Conservation (phyloP, 2,888 invertebrate genomes). For the Melinaea menophilus region DNA sequence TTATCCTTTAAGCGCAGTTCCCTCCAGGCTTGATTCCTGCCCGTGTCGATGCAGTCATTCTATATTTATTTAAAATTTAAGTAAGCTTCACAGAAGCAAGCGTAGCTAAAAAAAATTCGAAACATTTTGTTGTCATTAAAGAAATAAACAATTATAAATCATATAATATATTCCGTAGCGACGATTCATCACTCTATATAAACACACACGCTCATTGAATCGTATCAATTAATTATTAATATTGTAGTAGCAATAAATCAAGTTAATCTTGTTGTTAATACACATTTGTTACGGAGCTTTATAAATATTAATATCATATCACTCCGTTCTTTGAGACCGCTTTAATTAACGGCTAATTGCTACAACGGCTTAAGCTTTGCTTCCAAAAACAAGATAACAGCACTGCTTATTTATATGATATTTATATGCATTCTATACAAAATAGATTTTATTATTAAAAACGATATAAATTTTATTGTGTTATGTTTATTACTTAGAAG, state of each 20-base stretch:
- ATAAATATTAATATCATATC: constrained; percentile 3
- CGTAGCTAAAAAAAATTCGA: too few relatives aligned
- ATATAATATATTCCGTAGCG: background rate
- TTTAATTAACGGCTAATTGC: constrained; percentile 4
- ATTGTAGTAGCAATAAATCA: constrained; percentile 4
- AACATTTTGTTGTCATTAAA: too few relatives aligned
- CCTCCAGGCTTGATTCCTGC: too few relatives aligned
- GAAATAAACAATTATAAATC: too few relatives aligned
- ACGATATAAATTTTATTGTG: too few relatives aligned
- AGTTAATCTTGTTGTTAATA: background rate
- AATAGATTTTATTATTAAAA: background rate
- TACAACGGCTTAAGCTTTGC: background rate
- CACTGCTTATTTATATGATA: background rate
- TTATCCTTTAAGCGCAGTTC: too few relatives aligned
- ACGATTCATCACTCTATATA: background rate
- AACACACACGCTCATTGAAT: constrained; percentile 2
- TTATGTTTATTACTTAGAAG: too few relatives aligned
- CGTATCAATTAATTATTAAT: constrained; percentile 3
- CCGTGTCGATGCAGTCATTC: too few relatives aligned
- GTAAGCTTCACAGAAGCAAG: too few relatives aligned
- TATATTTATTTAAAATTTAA: too few relatives aligned
- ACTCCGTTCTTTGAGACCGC: background rate
- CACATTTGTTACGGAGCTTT: background rate
- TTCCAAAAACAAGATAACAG: background rate
- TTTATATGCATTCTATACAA: background rate